Base-by-base conservation (phyloP, 2,113 vertebrate species). In the Bagarius yarrelli region DNA sequence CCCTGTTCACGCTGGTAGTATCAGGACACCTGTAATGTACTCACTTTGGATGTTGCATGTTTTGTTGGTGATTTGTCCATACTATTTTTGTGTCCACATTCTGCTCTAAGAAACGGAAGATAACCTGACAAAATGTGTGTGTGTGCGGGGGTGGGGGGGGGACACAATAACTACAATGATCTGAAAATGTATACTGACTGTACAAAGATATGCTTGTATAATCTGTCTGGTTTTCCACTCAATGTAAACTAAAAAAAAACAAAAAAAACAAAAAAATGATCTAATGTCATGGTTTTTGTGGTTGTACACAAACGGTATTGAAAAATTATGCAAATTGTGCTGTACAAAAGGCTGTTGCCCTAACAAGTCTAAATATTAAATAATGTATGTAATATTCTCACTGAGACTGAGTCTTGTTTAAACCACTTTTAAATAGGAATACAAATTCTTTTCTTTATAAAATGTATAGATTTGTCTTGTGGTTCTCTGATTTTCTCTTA, bases 31-130 rank as follows among this genome's bases (percentile, higher is more conserved):
- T 91, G 91, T 93, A 94, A 95, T 95, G 94, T 96, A 95, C 95
- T 94, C 93, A 94, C 94, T 90, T 88, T 95, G 94, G 94, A 94
- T 94, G 94, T 98, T 96, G 98, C 98, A 99, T 99, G 97, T 95
- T 87, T 92, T 86, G 91, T 91, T 94, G 94, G 94, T 95, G 93
- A 94, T 95, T 93, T 92, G 87, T 91, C 94, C 92, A 92, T 94
- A 91, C 77, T 92, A 88, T 93, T 95, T 96, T 94, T 94, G 89
- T 92, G 94, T 95, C 89, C 88, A 88, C 90, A 94, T 92, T 92
- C 90, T 93, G 91, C 90, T 88, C 36, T 81, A 90, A 91, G 92
- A 88, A 78, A 76, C 60, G 87, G 90, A 82, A 87, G 89, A 88
- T 79, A 88, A 91, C 27, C 88, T 84, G 66, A 84, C 85, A 83